These are phyloP conservation scores for Machaerirhynchus nigripectus DNA, from an alignment of 2,113 vertebrate genomes.

Conservation along the genomic window DNA sequence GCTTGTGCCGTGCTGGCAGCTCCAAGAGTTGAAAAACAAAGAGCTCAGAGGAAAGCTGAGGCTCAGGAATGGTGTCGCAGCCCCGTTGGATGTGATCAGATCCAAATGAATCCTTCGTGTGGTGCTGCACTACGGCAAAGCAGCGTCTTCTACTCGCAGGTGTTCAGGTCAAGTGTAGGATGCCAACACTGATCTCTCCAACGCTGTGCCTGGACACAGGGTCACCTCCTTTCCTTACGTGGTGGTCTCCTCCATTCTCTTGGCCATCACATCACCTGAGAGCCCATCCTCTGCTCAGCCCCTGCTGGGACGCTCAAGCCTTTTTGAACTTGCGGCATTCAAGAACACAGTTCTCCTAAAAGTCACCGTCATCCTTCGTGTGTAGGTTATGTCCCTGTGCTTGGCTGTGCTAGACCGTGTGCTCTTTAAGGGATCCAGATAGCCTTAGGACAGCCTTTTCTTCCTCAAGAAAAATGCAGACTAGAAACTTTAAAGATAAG, in stretches of 20 bases:
- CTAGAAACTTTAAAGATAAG: neutral
- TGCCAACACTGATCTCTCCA: neutral
- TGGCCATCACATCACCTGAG: no score
- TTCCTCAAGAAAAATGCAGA: neutral
- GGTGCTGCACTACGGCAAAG: neutral
- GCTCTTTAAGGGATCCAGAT: neutral
- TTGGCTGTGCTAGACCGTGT: neutral
- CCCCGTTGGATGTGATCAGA: neutral
- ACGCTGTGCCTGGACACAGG: accelerated
- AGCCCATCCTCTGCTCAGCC: neutral
- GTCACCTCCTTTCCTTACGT: neutral
- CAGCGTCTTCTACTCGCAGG: accelerated
- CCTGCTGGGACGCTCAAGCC: neutral
- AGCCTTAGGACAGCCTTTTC: neutral
- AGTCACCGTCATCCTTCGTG: neutral
- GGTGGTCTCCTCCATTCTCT: neutral
- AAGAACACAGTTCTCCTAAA: neutral
- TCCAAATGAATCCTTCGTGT: neutral
- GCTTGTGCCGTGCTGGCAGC: neutral
- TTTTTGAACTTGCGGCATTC: neutral
- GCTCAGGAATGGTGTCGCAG: neutral
- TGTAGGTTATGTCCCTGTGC: no score
- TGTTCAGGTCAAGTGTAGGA: neutral
- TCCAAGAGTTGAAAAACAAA: accelerated
- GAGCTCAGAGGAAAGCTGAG: accelerated